Conservation (phyloP, 2,113 vertebrate genomes). For the Crotalus helleri region DNA sequence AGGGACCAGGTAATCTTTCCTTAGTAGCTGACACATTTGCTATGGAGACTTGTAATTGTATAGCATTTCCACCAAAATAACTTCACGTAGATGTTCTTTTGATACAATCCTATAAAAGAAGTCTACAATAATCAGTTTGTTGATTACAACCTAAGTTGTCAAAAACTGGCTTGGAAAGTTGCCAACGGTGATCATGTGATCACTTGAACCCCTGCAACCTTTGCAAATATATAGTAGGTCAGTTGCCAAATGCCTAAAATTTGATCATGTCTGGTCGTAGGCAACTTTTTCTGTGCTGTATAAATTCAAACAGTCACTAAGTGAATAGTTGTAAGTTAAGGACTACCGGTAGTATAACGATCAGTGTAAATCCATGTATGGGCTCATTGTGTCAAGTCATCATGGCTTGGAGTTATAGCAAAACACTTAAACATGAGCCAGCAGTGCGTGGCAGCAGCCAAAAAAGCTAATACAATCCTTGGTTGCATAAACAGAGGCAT, state of each 20-base stretch:
- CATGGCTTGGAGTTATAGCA: neutral
- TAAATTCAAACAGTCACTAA: too few species aligned
- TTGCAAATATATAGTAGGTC: too few species aligned
- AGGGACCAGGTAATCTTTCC: neutral
- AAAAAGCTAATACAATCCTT: too few species aligned
- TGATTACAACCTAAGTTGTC: neutral
- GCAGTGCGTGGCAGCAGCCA: too few species aligned
- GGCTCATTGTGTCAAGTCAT: neutral
- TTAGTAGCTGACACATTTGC: neutral
- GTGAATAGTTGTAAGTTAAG: too few species aligned
- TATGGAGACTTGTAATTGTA: neutral
- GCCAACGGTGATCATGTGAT: too few species aligned
- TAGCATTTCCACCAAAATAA: neutral
- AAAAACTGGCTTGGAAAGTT: too few species aligned
- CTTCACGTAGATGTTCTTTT: neutral
- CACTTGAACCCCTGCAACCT: too few species aligned
- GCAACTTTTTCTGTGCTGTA: too few species aligned
- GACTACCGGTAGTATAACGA: neutral
- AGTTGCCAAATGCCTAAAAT: too few species aligned
- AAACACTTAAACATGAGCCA: neutral
- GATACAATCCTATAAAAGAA: neutral
- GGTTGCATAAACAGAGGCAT: too few species aligned
- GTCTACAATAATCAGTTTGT: neutral
- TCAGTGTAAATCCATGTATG: neutral
- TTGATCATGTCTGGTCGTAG: too few species aligned